phyloP scores from a whole-genome alignment of 2,888 invertebrate genomes.

The Coronaproctus castanopsis region DNA sequence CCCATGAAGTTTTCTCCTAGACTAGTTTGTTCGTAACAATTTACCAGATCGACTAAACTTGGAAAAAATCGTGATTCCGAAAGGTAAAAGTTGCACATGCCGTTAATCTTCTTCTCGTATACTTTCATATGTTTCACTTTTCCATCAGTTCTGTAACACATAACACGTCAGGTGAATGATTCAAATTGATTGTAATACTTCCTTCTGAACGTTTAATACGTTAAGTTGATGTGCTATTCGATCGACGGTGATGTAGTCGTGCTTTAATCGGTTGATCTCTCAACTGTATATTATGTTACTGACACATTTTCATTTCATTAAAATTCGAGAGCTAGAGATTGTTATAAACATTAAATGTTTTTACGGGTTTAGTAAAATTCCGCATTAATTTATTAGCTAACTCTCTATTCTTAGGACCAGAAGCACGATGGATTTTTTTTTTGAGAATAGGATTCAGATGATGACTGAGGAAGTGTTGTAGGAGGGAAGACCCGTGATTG shows the following conservation, averaged over 20 bases:
- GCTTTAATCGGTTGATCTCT: too few relatives aligned
- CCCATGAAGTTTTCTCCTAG: conserved; percentile 81
- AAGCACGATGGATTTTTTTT: too few relatives aligned
- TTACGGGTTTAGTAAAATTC: too few relatives aligned
- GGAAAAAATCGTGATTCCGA: conserved; percentile 80
- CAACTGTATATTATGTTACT: too few relatives aligned
- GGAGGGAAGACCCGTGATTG: too few relatives aligned
- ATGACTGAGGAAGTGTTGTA: too few relatives aligned
- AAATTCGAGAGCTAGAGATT: too few relatives aligned
- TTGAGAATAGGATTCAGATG: too few relatives aligned
- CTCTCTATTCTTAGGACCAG: too few relatives aligned
- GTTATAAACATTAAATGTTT: too few relatives aligned
- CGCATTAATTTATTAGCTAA: too few relatives aligned
- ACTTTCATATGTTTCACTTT: conserved; percentile 82
- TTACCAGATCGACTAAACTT: conserved; percentile 75
- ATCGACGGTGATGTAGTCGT: neutral
- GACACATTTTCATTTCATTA: too few relatives aligned
- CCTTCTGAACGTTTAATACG: neutral
- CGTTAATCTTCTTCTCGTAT: conserved; percentile 50
- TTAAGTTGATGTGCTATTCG: neutral
- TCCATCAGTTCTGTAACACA: conserved; percentile 51
- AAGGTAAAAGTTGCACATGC: conserved; percentile 52
- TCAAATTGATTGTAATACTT: conserved; percentile 5
- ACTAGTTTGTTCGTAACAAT: conserved; percentile 78
- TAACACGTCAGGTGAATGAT: neutral